Conservation (phyloP, 2,113 vertebrate genomes). For the Chlamydotis undulata region DNA sequence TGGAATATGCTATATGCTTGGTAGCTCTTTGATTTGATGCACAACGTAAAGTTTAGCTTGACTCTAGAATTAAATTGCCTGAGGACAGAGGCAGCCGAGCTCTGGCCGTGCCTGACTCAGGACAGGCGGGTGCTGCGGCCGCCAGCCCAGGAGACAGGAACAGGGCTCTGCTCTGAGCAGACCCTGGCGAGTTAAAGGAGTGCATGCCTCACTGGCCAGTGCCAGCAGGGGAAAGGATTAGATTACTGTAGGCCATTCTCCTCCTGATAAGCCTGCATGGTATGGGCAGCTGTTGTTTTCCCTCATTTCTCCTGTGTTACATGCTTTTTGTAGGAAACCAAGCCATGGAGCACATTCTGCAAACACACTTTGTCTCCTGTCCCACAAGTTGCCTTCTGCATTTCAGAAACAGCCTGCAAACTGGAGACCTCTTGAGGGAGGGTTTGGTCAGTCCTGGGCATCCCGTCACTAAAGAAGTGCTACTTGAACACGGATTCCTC, state of each 20-base stretch:
- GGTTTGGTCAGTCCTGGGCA: neutral
- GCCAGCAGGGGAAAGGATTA: neutral
- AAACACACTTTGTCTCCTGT: neutral
- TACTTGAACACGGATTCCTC: accelerated
- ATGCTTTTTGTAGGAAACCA: neutral
- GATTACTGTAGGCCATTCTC: neutral
- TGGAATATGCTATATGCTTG: neutral
- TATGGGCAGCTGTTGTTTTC: neutral
- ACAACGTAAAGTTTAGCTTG: neutral
- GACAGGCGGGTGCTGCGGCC: neutral
- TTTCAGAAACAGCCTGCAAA: neutral
- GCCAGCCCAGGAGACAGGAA: neutral
- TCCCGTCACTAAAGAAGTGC: neutral
- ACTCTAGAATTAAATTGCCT: neutral
- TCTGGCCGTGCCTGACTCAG: neutral
- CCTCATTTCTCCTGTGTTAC: neutral
- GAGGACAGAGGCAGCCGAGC: neutral
- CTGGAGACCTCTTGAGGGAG: neutral
- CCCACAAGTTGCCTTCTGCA: neutral
- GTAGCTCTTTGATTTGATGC: neutral
- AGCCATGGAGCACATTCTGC: neutral
- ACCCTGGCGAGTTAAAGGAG: accelerated
- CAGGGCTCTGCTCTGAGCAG: accelerated
- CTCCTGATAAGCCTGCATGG: neutral
- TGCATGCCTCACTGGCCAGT: accelerated